Evolutionary conservation across 1,140 invertebrate genomes (phyloP), one percentile per base, ranked within the genome.

Genomic region (Lasioglossum baleicum): DNA sequence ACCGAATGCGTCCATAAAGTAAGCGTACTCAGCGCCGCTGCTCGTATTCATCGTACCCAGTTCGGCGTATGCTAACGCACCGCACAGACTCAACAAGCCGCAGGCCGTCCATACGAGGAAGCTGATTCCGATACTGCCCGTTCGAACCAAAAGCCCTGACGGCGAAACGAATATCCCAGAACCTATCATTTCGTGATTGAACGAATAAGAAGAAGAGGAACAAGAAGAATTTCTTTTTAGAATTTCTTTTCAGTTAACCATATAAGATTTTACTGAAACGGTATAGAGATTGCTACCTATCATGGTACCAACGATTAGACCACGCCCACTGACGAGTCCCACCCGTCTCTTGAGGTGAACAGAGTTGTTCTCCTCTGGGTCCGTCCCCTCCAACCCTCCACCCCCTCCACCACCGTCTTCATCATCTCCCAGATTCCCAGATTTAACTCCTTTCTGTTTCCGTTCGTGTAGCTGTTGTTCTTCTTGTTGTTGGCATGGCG

Each of bases 151-250:
- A 90, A 99, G 95, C 92, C 98, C 98, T 92, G 98, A 98, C 88
- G 98, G 98, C 92, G 98, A 99, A 92, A 99, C 97, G 95, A 99
- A 99, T 94, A 99, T 99, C 94, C 98, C 98, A 93, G 97, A 98
- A 88, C 98, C 97, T 79, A n/a, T n/a, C n/a, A n/a, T n/a, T n/a
- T n/a, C n/a, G n/a, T n/a, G n/a, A n/a, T n/a, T n/a, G n/a, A n/a
- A n/a, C n/a, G n/a, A n/a, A n/a, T n/a, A n/a, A n/a, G n/a, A n/a
- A n/a, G n/a, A n/a, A n/a, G n/a, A n/a, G n/a, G n/a, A n/a, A n/a
- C n/a, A n/a, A n/a, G n/a, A n/a, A n/a, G n/a, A n/a, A n/a, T n/a
- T n/a, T n/a, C n/a, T n/a, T n/a, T n/a, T n/a, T n/a, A n/a, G n/a
- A n/a, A n/a, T n/a, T n/a, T n/a, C n/a, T n/a, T n/a, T n/a, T n/a